A percentile compares a stretch with the other conserved stretches of the same genome.
Evolutionary conservation across 2,888 invertebrate genomes (phyloP).

Genomic region (Amiota communis): DNA sequence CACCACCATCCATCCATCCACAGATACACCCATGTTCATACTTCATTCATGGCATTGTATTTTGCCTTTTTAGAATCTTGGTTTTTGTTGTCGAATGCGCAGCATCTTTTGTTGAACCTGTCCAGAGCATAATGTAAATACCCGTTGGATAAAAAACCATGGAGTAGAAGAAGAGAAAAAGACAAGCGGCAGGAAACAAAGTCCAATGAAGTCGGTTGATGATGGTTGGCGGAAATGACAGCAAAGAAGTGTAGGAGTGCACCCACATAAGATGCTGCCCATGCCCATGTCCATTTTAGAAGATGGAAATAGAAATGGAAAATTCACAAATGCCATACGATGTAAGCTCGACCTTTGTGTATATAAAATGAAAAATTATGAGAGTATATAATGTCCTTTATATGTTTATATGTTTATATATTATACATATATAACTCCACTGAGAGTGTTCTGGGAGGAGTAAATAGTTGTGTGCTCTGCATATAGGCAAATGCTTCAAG

Average conservation of each 20-base stretch:
- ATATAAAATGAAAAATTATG: constrained; percentile 46
- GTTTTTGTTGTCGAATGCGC: background rate
- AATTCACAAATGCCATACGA: constrained; percentile 6
- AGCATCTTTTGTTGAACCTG: constrained; percentile 49
- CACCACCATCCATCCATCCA: background rate
- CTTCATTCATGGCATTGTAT: constrained; percentile 45
- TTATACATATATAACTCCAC: background rate
- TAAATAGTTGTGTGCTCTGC: constrained; percentile 40
- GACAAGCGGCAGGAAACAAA: constrained; percentile 62
- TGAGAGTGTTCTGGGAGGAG: background rate
- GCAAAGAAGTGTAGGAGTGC: background rate
- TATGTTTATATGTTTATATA: background rate
- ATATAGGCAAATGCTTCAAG: constrained; percentile 56
- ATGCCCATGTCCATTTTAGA: constrained; percentile 18
- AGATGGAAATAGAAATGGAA: constrained; percentile 30
- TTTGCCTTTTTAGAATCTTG: constrained; percentile 34
- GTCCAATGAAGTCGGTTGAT: background rate
- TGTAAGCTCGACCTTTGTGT: constrained; percentile 1
- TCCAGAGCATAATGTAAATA: constrained; percentile 58
- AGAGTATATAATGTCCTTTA: constrained; percentile 24
- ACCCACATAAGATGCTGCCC: background rate
- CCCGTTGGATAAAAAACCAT: background rate
- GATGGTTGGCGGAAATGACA: background rate
- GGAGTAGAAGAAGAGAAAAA: background rate
- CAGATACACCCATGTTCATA: constrained; percentile 33